Evolutionary conservation across 2,797 vertebrate species (phyloP), one percentile per base, ranked within the genome.

Genomic region (Danio kyathit): DNA sequence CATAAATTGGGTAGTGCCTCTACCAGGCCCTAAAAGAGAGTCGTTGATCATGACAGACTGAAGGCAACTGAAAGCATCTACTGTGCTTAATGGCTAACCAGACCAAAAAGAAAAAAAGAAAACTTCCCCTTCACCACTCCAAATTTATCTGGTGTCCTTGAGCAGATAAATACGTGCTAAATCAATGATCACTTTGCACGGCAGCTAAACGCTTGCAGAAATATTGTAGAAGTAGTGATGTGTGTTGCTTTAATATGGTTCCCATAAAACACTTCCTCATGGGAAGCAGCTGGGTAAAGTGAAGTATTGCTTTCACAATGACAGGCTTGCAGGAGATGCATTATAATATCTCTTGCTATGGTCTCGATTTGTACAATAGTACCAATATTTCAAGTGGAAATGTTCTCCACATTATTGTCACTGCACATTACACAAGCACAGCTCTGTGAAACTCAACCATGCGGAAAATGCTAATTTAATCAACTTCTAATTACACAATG

Each of bases 151-250:
- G 79, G 66, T 83, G 71, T 79, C 57, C 80, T 84, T 80, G 76
- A 80, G 74, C 40, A 49, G 40, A 73, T 60, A 66, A 77, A 80
- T 79, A 17, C 70, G 49, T 78, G 49, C 56, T 80, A 96, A 97
- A 88, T 95, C 95, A 94, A 97, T 95, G 82, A 94, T 92, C 86
- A 97, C 90, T 93, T 88, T 97, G 83, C 82, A 93, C 80, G n/a
- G 57, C 52, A 76, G 61, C 59, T 65, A 80, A 66, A 81, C 49
- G 71, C 63, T 54, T 51, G 29, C 46, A 61, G 0, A 95, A 84
- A 0, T 40, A 40, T 44, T 57, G 46, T 57, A 56, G 17, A 60
- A 41, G 43, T 52, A 51, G 38, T 48, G 8, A 76, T 40, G 29
- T 57, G 59, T 74, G 54, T 51, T 65, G 40, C 13, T 69, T 10